Conservation (phyloP, 2,113 vertebrate genomes). For the Notarius quadriscutis region DNA sequence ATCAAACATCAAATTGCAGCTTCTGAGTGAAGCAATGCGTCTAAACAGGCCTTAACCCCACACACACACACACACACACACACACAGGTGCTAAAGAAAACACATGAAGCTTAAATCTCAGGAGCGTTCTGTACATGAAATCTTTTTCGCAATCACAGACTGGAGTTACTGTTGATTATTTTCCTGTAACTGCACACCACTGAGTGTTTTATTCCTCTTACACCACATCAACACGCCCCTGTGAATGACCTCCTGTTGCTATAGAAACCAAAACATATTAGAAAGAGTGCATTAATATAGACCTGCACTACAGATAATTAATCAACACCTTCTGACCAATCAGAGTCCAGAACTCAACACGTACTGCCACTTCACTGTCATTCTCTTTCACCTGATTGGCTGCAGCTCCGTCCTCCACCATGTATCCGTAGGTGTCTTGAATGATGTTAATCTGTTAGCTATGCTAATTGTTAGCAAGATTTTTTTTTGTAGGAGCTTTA, state of each 20-base stretch:
- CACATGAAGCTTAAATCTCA: no score
- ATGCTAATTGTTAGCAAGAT: not conserved
- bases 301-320: not conserved
- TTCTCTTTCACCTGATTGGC: not conserved
- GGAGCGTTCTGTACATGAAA: not conserved
- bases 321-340: not conserved
- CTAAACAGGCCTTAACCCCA: conserved; percentile 13
- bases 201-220: no score
- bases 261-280: no score
- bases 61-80: conserved; percentile 4
- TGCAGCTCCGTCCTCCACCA: not conserved
- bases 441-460: not conserved
- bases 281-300: not conserved
- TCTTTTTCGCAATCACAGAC: not conserved
- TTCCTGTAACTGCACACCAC: not conserved
- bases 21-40: conserved; percentile 14
- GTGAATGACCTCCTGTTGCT: no score
- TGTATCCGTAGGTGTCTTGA: not conserved
- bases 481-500: not conserved
- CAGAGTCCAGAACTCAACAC: not conserved
- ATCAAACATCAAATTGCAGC: not conserved
- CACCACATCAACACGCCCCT: no score
- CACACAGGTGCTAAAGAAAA: not conserved
- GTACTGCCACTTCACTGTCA: no score
- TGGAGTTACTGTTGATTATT: not conserved